Base-by-base conservation (phyloP, 2,888 invertebrate genomes). In the Neuroscelio doddi region DNA sequence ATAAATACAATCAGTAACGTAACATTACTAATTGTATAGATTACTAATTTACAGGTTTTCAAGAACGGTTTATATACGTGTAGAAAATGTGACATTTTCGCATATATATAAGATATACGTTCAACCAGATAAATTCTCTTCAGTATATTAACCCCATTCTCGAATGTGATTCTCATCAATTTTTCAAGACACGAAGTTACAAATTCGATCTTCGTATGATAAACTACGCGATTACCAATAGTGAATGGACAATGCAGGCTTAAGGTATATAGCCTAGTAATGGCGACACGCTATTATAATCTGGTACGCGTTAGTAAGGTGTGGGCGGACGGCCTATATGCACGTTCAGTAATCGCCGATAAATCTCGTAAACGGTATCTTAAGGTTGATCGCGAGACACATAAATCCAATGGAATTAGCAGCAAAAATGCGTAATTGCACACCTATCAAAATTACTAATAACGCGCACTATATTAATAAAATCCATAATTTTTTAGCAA, bases 321-420 rank as follows among this genome's bases (percentile, higher is more conserved):
- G 64, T 64, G 55, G 64, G 58, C 55, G 64, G 38, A 50, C 64
- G 55, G 41, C 50, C 41, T 55, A 39, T 59, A 59, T 58, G 45
- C 58, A 46, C 45, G 34, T 45, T 45, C 32, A 49, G 57, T 64
- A 64, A 53, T 64, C 57, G 27, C 44, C 39, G 57, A 57, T 64
- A 57, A 64, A 64, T 64, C 57, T 58, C 46, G 53, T 64, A 50
- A 58, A 58, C 53, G 45, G 21, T 49, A 49, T 64, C 64, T 53
- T 53, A 42, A 58, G 53, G 45, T 55, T 58, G 41, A 64, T 39
- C 53, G 45, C 57, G 46, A 58, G 52, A 50, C 52, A 14, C 45
- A 53, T 64, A 45, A 57, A 64, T 64, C 44, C 30, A 9, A 9
- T 4, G 26, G 24, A 10, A 27, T 56, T 34, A 41, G 41, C 45